These are phyloP conservation scores for Alligator sinensis DNA, from an alignment of 2,113 vertebrate genomes.

Conservation along the genomic window DNA sequence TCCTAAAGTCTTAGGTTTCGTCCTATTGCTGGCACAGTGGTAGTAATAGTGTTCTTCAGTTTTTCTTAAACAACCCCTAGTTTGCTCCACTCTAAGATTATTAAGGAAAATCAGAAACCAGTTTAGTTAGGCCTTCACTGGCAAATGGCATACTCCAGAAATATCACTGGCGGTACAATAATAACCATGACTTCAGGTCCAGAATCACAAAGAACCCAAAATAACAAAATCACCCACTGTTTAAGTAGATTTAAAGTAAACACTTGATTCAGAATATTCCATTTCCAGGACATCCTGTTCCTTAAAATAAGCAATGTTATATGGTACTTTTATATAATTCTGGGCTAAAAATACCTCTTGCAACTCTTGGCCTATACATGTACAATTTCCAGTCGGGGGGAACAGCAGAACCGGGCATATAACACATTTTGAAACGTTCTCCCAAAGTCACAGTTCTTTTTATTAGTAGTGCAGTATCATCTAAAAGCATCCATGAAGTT, in stretches of 20 bases:
- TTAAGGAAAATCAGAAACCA: background rate
- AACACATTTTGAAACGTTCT: background rate
- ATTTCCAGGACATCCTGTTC: constrained; percentile 54
- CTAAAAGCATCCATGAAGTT: no score
- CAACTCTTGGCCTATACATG: background rate
- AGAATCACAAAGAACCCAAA: background rate
- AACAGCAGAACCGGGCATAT: background rate
- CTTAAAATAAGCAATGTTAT: constrained; percentile 27
- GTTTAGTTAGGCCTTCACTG: background rate
- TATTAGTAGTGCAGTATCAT: no score
- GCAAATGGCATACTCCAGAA: accelerated
- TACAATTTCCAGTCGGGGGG: background rate
- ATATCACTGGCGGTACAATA: background rate
- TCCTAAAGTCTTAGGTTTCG: background rate
- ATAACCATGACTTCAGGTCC: constrained; percentile 7
- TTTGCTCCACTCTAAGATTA: background rate
- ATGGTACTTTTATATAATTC: background rate
- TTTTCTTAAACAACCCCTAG: background rate
- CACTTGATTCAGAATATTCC: constrained; percentile 18
- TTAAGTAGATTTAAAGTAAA: constrained; percentile 36
- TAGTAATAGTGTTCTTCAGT: background rate
- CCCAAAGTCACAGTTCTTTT: background rate
- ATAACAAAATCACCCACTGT: constrained; percentile 16
- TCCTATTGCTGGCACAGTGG: background rate
- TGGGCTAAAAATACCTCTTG: constrained; percentile 35